Conservation (phyloP, 2,797 vertebrate genomes). For the Adelosebastes latens region DNA sequence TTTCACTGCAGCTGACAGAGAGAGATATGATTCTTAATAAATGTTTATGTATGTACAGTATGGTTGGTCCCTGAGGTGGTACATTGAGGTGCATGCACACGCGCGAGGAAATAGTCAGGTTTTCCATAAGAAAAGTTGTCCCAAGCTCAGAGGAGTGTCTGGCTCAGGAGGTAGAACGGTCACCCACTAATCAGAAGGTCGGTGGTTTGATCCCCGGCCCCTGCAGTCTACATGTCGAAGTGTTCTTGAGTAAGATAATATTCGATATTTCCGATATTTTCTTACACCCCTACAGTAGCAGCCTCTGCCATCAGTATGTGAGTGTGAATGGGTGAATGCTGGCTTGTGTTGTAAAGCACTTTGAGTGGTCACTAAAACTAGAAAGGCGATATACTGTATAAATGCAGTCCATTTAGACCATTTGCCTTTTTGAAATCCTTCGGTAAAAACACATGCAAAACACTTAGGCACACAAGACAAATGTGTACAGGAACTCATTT, state of each 20-base stretch:
- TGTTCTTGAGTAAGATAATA: not conserved
- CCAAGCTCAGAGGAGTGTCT: not conserved
- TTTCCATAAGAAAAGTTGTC: not conserved
- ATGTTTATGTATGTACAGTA: not conserved
- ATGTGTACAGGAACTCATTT: not conserved
- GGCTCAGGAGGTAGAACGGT: not conserved
- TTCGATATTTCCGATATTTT: too few relatives aligned
- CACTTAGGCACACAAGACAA: not conserved
- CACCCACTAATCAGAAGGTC: not conserved
- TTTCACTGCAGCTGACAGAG: not conserved
- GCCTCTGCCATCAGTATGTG: not conserved
- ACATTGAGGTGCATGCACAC: not conserved
- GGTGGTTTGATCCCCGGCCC: not conserved
- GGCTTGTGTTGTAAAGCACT: not conserved
- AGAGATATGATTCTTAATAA: not conserved
- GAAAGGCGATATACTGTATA: not conserved
- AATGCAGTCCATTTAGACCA: not conserved
- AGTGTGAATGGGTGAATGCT: not conserved
- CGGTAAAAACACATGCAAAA: conserved; percentile 36
- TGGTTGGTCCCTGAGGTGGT: not conserved
- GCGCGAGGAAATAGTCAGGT: not conserved
- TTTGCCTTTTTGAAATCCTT: conserved; percentile 37
- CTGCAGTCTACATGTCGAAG: not conserved
- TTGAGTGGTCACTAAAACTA: not conserved
- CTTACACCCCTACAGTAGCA: too few relatives aligned